phyloP scores from a whole-genome alignment of 2,797 vertebrate genomes.

The Fratercula arctica region DNA sequence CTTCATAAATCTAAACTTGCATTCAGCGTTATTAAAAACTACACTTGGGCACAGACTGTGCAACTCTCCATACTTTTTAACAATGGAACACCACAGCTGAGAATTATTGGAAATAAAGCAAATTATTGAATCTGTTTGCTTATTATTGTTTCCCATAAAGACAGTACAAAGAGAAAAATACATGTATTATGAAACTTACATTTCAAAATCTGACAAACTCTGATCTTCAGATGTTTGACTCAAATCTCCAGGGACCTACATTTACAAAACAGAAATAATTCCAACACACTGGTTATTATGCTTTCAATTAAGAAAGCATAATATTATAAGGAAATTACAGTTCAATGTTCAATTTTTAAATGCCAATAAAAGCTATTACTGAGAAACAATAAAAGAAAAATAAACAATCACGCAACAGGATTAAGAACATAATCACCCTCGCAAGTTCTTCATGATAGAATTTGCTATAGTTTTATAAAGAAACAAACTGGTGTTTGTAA shows the following conservation, averaged over 20 bases:
- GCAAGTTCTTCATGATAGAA: not conserved
- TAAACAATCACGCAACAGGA: not conserved
- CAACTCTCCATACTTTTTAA: not conserved
- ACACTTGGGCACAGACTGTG: not conserved
- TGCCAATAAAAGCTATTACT: not conserved
- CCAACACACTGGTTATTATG: not conserved
- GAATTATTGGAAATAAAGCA: not conserved
- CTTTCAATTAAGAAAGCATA: constrained; percentile 7
- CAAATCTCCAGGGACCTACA: constrained; percentile 93
- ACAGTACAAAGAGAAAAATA: not conserved
- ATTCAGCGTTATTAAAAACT: not conserved
- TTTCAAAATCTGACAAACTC: constrained; percentile 98
- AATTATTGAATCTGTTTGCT: not conserved
- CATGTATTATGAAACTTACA: constrained; percentile 81
- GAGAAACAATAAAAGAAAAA: constrained; percentile 1
- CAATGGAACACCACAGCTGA: not conserved
- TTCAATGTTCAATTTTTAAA: not conserved
- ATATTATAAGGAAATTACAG: not conserved
- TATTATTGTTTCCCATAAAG: not conserved
- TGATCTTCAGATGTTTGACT: constrained; percentile 98
- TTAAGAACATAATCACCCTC: not conserved
- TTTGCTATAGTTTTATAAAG: not conserved
- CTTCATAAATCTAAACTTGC: not conserved
- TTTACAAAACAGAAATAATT: constrained; percentile 28
- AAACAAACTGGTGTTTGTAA: not conserved